Conservation (phyloP, 2,888 invertebrate genomes). For the Phania funesta region DNA sequence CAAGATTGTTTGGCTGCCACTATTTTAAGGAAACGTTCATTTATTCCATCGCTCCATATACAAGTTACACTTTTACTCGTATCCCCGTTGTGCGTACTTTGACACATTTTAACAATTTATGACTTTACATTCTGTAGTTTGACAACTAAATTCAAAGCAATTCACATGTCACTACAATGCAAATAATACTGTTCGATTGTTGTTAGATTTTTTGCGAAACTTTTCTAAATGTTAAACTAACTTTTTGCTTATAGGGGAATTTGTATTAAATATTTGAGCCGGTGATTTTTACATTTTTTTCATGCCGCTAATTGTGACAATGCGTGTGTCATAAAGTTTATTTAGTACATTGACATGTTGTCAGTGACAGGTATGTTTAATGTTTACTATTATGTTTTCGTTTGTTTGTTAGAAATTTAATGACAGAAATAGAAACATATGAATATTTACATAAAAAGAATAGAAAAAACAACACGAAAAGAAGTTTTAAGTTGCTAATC, state of each 20-base stretch:
- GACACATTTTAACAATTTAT: slow-evolving; percentile 75
- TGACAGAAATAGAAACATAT: no score
- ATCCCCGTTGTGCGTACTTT: slow-evolving; percentile 65
- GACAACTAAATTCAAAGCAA: slow-evolving; percentile 79
- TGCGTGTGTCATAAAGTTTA: slow-evolving; percentile 39
- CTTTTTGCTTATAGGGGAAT: background rate
- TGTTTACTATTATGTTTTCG: slow-evolving; percentile 9
- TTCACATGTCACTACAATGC: slow-evolving; percentile 72
- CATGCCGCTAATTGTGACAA: slow-evolving; percentile 16
- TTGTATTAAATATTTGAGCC: slow-evolving; percentile 23
- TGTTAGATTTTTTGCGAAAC: slow-evolving; percentile 7
- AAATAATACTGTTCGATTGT: slow-evolving; percentile 44
- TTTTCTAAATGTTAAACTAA: slow-evolving; percentile 40
- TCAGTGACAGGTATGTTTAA: slow-evolving; percentile 55
- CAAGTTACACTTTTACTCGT: background rate
- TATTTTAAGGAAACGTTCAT: slow-evolving; percentile 54
- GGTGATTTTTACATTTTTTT: slow-evolving; percentile 14
- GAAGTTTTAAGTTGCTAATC: no score
- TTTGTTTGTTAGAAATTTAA: background rate
- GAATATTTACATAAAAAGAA: no score
- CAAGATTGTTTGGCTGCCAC: slow-evolving; percentile 27
- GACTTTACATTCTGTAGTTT: slow-evolving; percentile 72
- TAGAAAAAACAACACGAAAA: no score
- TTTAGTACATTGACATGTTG: slow-evolving; percentile 54
- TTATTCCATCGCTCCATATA: slow-evolving; percentile 2